Evolutionary conservation across 2,888 invertebrate genomes (phyloP).

Genomic region (Aleiodes testaceus): DNA sequence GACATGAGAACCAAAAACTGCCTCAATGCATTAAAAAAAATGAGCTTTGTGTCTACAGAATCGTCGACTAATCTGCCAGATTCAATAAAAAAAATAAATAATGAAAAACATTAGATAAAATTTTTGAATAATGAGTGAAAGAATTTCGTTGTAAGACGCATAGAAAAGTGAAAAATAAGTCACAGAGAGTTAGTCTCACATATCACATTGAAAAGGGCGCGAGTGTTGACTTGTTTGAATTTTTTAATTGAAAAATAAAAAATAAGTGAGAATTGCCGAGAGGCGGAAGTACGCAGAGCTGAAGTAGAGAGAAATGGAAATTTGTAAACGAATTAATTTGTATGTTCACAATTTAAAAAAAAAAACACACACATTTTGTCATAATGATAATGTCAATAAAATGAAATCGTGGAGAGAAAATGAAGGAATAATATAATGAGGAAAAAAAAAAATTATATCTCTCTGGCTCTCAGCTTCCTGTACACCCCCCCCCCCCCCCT

Average conservation of each 20-base stretch:
- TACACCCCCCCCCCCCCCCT: background rate
- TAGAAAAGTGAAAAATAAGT: slow-evolving; percentile 51
- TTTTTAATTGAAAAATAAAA: background rate
- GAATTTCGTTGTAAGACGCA: slow-evolving; percentile 37
- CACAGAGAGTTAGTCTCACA: slow-evolving; percentile 63
- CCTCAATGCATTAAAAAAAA: slow-evolving; percentile 57
- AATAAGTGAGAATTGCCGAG: background rate
- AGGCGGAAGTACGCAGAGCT: slow-evolving; percentile 30
- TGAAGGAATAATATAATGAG: slow-evolving; percentile 23
- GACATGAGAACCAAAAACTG: slow-evolving; percentile 58
- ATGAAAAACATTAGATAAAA: slow-evolving; percentile 8
- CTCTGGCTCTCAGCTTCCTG: slow-evolving; percentile 35
- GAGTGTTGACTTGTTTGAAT: slow-evolving; percentile 47
- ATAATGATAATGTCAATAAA: slow-evolving; percentile 35
- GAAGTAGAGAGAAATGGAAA: slow-evolving; percentile 29
- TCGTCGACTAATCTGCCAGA: slow-evolving; percentile 59
- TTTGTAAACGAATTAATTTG: slow-evolving; percentile 9
- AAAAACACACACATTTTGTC: slow-evolving; percentile 26
- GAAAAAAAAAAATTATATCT: slow-evolving; percentile 10
- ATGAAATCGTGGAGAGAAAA: slow-evolving; percentile 2
- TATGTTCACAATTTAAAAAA: slow-evolving; percentile 18
- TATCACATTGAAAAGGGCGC: slow-evolving; percentile 60
- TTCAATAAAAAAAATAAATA: slow-evolving; percentile 34
- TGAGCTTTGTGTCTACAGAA: slow-evolving; percentile 33
- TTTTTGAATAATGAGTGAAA: slow-evolving; percentile 10